A percentile compares a stretch with the other conserved stretches of the same genome.
These are phyloP conservation scores for Nudaria mundana DNA, from an alignment of 2,888 invertebrate species.

Conservation along the genomic window DNA sequence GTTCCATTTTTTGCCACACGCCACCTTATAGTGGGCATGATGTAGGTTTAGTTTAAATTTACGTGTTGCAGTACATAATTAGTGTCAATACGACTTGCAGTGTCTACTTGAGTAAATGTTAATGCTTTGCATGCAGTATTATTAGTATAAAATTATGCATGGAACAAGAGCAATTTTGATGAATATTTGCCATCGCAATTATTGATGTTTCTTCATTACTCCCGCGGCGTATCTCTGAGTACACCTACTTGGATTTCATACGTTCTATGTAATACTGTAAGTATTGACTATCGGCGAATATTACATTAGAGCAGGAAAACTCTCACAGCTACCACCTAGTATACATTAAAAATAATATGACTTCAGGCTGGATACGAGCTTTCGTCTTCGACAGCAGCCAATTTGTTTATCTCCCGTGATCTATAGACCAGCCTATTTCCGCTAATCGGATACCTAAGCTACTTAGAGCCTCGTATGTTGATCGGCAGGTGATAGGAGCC, in stretches of 20 bases:
- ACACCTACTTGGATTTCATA: constrained; percentile 5
- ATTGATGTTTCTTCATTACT: constrained; percentile 36
- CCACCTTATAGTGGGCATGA: constrained; percentile 20
- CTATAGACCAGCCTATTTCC: too few relatives aligned
- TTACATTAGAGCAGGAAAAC: too few relatives aligned
- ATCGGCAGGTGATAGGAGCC: too few relatives aligned
- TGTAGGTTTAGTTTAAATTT: not conserved
- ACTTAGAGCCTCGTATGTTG: too few relatives aligned
- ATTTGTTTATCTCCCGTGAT: too few relatives aligned
- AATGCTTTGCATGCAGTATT: constrained; percentile 20
- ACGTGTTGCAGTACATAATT: constrained; percentile 25
- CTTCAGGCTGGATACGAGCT: too few relatives aligned
- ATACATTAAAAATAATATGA: too few relatives aligned
- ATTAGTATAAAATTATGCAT: constrained; percentile 27
- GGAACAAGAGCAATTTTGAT: constrained; percentile 41
- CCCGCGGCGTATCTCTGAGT: constrained; percentile 15
- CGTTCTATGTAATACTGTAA: too few relatives aligned
- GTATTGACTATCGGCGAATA: constrained; percentile 23
- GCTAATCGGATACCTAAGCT: too few relatives aligned
- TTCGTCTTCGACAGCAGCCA: too few relatives aligned
- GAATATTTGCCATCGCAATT: constrained; percentile 39
- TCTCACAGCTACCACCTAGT: too few relatives aligned
- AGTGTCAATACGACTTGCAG: constrained; percentile 25
- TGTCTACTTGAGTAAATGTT: constrained; percentile 15
- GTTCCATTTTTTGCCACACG: too few relatives aligned